These are phyloP conservation scores for Leptobrachium leishanense DNA, from an alignment of 2,113 vertebrate species.

Conservation along the genomic window DNA sequence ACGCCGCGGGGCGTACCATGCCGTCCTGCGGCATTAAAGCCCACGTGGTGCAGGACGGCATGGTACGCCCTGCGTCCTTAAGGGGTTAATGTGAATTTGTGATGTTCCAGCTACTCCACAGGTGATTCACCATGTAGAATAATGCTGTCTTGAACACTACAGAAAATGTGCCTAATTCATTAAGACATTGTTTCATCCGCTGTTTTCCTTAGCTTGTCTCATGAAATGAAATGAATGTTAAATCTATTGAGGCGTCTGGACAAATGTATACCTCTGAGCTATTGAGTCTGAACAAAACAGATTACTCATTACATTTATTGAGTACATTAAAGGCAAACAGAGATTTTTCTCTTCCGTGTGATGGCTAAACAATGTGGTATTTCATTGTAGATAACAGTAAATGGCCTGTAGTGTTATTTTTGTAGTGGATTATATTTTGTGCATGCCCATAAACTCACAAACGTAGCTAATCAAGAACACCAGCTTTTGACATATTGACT, in stretches of 20 bases:
- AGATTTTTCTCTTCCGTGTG: neutral
- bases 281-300: neutral
- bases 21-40: no score
- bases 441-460: neutral
- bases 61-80: no score
- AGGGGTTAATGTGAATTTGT: no score
- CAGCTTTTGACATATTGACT: constrained; percentile 3
- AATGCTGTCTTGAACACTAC: no score
- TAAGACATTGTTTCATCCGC: neutral
- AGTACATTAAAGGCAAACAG: constrained; percentile 25
- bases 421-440: neutral
- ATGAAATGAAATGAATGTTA: neutral
- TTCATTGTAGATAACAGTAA: constrained; percentile 7
- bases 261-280: constrained; percentile 4
- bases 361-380: neutral
- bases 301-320: constrained; percentile 13
- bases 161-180: neutral
- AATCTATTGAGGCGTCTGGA: constrained; percentile 2
- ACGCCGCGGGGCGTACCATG: no score
- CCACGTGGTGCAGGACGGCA: no score
- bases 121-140: no score
- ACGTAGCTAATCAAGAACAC: neutral
- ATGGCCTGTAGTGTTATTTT: neutral
- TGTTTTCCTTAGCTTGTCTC: neutral
- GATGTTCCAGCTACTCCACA: no score